Base-by-base conservation (phyloP, 2,797 vertebrate genomes). In the Channa striata region DNA sequence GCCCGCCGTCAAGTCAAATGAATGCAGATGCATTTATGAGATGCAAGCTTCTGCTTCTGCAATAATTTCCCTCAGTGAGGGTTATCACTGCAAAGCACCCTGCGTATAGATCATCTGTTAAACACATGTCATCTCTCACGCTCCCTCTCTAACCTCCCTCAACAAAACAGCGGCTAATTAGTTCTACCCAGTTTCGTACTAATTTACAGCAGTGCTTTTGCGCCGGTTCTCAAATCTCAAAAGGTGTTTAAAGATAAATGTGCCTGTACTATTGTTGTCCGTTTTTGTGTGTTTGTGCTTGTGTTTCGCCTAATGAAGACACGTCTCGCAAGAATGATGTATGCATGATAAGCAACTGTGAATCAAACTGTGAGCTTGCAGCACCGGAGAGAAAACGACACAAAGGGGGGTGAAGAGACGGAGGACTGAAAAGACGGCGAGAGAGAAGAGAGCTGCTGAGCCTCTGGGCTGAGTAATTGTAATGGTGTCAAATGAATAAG, bases 21-120 rank as follows among this genome's bases (percentile, higher is more conserved):
- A 89, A 91, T 93, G 91, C 84, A 91, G 90, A 92, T 90, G 81
- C 85, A 87, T 92, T 91, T 81, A 89, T 87, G 89, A 93, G 91
- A 92, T 89, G 87, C 89, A 80, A 78, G 89, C 82, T 76, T 87
- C 80, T 88, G 87, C 91, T 91, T 88, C 80, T 72, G 84, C 81
- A 72, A 90, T 90, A 79, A 90, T 90, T 90, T 80, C 76, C 81
- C 89, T 81, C 88, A 67, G 74, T 14, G 72, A 87, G 90, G 88
- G 82, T 76, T 73, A 84, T 78, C 74, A 67, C 77, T 51, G 75
- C 4, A 51, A 76, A 77, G 83, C 78, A 74, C 74, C 82, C 74
- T 63, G 86, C 47, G 67, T 83, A 89, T 91, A 89, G 82, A 91
- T 93, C 89, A 91, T 90, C 80, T 84, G 87, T 85, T 92, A 89